phyloP scores from a whole-genome alignment of 2,113 vertebrate genomes.

The Austrofundulus limnaeus region DNA sequence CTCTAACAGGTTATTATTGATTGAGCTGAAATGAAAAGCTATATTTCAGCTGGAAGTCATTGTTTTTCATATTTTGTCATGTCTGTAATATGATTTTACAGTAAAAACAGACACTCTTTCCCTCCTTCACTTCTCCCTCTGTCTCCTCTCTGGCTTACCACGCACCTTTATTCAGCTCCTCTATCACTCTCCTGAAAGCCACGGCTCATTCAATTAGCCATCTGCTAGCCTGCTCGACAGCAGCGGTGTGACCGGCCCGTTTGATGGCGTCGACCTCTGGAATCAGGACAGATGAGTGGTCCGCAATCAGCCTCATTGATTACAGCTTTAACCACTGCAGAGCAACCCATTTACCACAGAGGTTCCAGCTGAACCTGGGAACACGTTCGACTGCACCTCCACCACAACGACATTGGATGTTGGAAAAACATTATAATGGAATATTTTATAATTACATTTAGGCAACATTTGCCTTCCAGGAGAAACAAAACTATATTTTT shows the following conservation, averaged over 20 bases:
- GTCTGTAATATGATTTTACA: constrained; percentile 14
- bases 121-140: background rate
- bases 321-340: constrained; percentile 59
- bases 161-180: constrained; percentile 28
- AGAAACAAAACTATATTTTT: constrained; percentile 12
- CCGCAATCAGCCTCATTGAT: constrained; percentile 64
- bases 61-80: background rate
- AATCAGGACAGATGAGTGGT: constrained; percentile 57
- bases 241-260: constrained; percentile 7
- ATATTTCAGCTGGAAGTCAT: background rate
- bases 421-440: constrained; percentile 42
- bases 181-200: constrained; percentile 31
- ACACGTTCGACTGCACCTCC: constrained; percentile 37
- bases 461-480: constrained; percentile 29
- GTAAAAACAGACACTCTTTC: constrained; percentile 10
- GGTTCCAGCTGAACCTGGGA: constrained; percentile 59
- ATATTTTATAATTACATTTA: constrained; percentile 44
- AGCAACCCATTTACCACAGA: constrained; percentile 56
- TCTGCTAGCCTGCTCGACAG: constrained; percentile 31
- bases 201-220: constrained; percentile 46
- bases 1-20: constrained; percentile 3
- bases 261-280: constrained; percentile 44
- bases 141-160: constrained; percentile 23
- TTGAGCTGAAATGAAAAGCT: constrained; percentile 10
- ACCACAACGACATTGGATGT: constrained; percentile 51